These are phyloP conservation scores for Clinocottus analis DNA, from an alignment of 2,113 vertebrate genomes.

Conservation along the genomic window DNA sequence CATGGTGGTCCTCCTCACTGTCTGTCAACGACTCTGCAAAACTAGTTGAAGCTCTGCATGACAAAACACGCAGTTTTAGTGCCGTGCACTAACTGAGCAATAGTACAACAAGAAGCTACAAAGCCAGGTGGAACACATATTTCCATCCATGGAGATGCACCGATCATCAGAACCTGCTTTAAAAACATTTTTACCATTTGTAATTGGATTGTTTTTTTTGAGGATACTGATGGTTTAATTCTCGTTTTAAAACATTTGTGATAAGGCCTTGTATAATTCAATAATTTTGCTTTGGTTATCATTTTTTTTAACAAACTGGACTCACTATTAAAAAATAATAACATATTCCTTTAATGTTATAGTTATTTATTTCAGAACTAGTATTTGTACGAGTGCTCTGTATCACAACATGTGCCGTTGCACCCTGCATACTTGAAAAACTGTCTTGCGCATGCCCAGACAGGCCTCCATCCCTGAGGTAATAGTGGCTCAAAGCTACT, in stretches of 20 bases:
- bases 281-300: too few relatives aligned
- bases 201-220: too few relatives aligned
- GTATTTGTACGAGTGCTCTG: background rate
- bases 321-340: background rate
- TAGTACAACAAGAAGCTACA: background rate
- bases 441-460: background rate
- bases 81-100: background rate
- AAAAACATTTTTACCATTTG: too few relatives aligned
- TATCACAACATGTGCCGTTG: background rate
- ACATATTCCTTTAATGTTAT: background rate
- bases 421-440: background rate
- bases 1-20: conserved; percentile 1
- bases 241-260: background rate
- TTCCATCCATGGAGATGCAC: background rate
- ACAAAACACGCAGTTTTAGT: conserved; percentile 1
- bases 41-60: conserved; percentile 12
- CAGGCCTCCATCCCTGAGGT: background rate
- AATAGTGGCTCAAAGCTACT: background rate
- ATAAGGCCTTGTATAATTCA: too few relatives aligned
- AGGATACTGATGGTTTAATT: background rate
- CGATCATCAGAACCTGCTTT: background rate
- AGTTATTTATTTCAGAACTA: background rate
- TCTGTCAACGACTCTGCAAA: conserved; percentile 9
- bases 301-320: background rate
- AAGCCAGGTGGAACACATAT: background rate